A percentile compares a stretch with the other conserved stretches of the same genome.
phyloP scores from a whole-genome alignment of 2,888 invertebrate genomes.

The Andrena flavipes region DNA sequence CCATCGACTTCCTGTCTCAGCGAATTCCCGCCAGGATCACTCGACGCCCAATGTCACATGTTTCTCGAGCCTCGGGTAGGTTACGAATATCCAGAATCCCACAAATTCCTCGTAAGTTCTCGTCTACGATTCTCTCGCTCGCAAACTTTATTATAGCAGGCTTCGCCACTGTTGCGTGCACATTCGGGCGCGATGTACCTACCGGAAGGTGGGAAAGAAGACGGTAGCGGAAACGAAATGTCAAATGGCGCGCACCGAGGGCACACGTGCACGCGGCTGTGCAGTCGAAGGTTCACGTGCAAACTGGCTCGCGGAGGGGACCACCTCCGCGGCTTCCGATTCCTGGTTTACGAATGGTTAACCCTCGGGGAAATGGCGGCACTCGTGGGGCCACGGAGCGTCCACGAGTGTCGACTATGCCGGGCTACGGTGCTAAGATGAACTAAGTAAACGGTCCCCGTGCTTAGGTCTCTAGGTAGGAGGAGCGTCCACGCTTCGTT shows the following conservation, averaged over 20 bases:
- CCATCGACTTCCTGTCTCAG: constrained; percentile 9
- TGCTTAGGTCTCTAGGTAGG: constrained; percentile 56
- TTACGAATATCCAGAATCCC: not conserved
- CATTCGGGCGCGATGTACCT: not conserved
- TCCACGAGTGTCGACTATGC: constrained; percentile 63
- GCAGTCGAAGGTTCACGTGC: constrained; percentile 42
- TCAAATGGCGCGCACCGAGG: constrained; percentile 15
- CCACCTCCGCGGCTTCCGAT: constrained; percentile 26
- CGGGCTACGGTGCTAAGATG: constrained; percentile 54
- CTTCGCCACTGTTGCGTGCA: no score
- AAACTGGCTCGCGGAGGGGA: constrained; percentile 26
- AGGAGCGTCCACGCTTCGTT: constrained; percentile 53
- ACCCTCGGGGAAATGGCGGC: constrained; percentile 44
- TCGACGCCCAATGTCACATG: constrained; percentile 25
- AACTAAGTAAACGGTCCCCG: constrained; percentile 49
- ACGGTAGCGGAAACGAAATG: not conserved
- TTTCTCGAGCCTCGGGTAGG: not conserved
- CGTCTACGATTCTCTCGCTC: not conserved
- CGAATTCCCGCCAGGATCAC: not conserved
- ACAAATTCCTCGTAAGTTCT: not conserved
- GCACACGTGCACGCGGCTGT: constrained; percentile 43
- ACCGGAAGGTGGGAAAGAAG: not conserved
- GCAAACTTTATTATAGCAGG: not conserved
- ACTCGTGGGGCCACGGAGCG: constrained; percentile 55
- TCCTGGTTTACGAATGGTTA: constrained; percentile 26